phyloP scores from a whole-genome alignment of 2,113 vertebrate species.

The Paedocypris sp. region DNA sequence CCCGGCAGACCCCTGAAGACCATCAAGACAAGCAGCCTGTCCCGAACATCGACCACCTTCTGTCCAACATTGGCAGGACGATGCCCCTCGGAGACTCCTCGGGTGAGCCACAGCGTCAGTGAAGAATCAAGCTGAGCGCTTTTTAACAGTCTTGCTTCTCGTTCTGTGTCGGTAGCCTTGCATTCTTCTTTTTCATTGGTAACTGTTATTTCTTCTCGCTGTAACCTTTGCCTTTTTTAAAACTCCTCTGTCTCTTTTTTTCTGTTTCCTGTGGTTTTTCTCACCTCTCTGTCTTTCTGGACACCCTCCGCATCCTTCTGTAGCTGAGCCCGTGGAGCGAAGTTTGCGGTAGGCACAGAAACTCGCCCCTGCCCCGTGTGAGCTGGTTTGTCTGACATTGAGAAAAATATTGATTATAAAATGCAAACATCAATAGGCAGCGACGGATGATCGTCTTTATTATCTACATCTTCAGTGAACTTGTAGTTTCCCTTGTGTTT shows the following conservation, averaged over 20 bases:
- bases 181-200: background rate
- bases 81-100: conserved; percentile 69
- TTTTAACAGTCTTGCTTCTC: background rate
- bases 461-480: no score
- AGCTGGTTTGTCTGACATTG: no score
- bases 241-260: conserved; percentile 32
- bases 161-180: background rate
- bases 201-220: background rate
- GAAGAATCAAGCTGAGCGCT: no score
- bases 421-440: no score
- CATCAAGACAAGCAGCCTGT: conserved; percentile 72
- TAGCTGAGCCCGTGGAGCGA: conserved; percentile 83
- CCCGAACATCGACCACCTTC: conserved; percentile 92
- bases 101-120: conserved; percentile 62
- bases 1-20: conserved; percentile 71
- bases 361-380: no score
- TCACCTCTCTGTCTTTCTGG: conserved; percentile 41
- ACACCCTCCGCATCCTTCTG: conserved; percentile 44
- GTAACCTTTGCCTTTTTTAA: conserved; percentile 5
- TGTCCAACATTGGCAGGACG: conserved; percentile 86
- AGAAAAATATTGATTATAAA: no score
- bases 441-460: no score
- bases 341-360: conserved; percentile 82
- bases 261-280: conserved; percentile 19
- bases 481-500: no score